Evolutionary conservation across 2,113 vertebrate species (phyloP).

Genomic region (Daphoenositta chrysoptera): DNA sequence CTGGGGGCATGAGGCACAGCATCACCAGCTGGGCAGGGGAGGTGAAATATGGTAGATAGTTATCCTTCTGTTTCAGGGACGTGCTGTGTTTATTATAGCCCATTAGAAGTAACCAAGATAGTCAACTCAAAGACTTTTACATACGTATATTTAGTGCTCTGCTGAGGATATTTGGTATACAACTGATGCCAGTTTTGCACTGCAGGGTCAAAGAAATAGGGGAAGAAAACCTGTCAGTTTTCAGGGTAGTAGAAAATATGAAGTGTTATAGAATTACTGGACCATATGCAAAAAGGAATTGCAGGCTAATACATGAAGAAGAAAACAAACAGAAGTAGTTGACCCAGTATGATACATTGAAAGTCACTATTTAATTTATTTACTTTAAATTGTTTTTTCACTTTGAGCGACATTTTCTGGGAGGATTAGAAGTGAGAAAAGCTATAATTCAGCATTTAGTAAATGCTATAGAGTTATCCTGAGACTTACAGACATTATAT

Average conservation of each 20-base stretch:
- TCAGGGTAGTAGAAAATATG: not conserved
- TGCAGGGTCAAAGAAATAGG: not conserved
- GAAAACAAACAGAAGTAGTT: not conserved
- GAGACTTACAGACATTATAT: not conserved
- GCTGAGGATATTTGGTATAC: not conserved
- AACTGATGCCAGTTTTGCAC: not conserved
- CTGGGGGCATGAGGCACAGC: not conserved
- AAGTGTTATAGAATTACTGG: not conserved
- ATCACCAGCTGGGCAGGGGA: accelerated
- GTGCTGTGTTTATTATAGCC: not conserved
- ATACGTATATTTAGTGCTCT: not conserved
- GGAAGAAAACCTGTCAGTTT: not conserved
- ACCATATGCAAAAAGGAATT: not conserved
- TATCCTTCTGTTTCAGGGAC: not conserved
- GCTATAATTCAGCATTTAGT: not conserved
- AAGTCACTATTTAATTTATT: not conserved
- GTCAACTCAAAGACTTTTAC: not conserved
- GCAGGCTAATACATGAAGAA: not conserved
- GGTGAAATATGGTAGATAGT: not conserved
- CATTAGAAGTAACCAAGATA: not conserved
- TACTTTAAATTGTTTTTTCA: not conserved
- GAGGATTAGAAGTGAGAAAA: not conserved
- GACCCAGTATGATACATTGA: not conserved
- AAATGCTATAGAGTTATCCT: not conserved
- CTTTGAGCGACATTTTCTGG: not conserved